These are phyloP conservation scores for Salvelinus alpinus DNA, from an alignment of 2,113 vertebrate genomes.

Conservation along the genomic window DNA sequence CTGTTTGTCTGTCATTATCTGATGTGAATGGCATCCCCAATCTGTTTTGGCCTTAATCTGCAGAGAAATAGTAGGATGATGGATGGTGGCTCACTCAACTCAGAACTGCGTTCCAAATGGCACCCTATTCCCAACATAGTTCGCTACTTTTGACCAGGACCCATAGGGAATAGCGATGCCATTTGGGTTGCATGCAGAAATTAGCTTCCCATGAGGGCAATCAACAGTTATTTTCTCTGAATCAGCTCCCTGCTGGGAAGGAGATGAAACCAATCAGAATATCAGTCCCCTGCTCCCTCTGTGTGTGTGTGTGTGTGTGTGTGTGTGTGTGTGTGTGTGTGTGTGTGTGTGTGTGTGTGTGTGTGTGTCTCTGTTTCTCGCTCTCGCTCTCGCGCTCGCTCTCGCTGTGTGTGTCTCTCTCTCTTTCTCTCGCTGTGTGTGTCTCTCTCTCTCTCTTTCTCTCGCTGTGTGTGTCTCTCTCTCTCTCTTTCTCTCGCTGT, in stretches of 20 bases:
- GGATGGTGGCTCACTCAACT: background rate
- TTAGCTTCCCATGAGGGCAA: background rate
- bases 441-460: too few relatives aligned
- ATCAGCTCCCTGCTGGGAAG: background rate
- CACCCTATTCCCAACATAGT: too few relatives aligned
- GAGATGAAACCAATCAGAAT: background rate
- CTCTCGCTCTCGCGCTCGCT: too few relatives aligned
- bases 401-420: too few relatives aligned
- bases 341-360: background rate
- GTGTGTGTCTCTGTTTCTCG: too few relatives aligned
- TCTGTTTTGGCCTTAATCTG: background rate
- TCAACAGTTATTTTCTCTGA: background rate
- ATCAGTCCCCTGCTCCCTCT: background rate
- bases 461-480: too few relatives aligned
- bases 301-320: constrained; percentile 1
- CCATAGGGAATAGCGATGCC: too few relatives aligned
- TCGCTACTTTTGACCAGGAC: too few relatives aligned
- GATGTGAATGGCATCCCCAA: background rate
- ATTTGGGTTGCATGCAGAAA: background rate
- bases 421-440: too few relatives aligned
- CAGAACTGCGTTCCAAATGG: background rate
- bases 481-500: too few relatives aligned
- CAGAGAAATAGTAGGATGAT: background rate
- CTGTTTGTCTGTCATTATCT: background rate
- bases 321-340: constrained; percentile 1